Evolutionary conservation across 2,797 vertebrate species (phyloP).

Genomic region (Diglossa cyanea): DNA sequence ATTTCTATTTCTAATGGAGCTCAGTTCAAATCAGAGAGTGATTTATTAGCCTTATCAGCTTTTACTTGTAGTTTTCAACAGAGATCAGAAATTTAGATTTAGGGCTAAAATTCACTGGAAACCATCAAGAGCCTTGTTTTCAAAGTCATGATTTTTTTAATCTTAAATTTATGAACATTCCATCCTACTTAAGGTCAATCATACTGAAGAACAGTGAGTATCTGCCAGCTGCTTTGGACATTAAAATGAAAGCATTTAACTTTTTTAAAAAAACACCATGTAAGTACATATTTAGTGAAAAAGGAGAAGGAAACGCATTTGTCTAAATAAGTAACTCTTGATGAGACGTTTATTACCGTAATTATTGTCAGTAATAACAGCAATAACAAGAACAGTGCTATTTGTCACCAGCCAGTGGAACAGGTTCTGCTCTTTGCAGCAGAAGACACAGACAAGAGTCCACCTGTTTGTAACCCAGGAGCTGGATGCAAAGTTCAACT

Average conservation of each 20-base stretch:
- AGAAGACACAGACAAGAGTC: not conserved
- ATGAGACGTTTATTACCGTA: not conserved
- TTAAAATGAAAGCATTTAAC: constrained; percentile 39
- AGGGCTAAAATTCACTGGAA: constrained; percentile 26
- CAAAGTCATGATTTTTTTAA: constrained; percentile 9
- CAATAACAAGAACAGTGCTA: not conserved
- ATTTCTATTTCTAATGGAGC: constrained; percentile 46
- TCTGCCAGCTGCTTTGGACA: not conserved
- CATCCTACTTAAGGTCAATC: not conserved
- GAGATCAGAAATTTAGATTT: constrained; percentile 38
- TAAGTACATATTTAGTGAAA: not conserved
- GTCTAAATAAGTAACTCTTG: not conserved
- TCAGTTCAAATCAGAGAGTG: not conserved
- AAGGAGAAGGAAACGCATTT: not conserved
- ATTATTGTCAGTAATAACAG: not conserved
- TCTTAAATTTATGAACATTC: constrained; percentile 12
- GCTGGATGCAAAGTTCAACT: not conserved
- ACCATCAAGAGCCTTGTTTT: constrained; percentile 27
- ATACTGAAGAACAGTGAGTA: not conserved
- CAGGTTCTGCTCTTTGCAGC: not conserved
- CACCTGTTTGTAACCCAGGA: not conserved
- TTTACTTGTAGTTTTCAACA: constrained; percentile 17
- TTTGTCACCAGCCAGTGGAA: not conserved
- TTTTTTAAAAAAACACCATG: not conserved
- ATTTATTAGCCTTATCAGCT: constrained; percentile 51